Conservation (phyloP, 2,888 invertebrate genomes). For the Conistra vaccinii region DNA sequence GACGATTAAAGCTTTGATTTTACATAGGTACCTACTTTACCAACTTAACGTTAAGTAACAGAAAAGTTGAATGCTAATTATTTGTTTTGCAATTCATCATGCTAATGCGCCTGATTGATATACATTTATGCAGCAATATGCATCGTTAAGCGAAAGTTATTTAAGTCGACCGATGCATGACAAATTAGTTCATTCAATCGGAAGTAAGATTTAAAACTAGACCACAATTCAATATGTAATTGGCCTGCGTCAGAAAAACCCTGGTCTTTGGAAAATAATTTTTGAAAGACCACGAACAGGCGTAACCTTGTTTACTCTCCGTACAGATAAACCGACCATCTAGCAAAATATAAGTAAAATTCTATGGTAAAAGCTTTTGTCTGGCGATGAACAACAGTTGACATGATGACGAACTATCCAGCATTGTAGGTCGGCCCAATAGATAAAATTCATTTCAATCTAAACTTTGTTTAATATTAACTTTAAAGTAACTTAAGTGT, state of each 20-base stretch:
- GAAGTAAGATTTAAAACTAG: constrained; percentile 23
- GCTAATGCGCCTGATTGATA: constrained; percentile 49
- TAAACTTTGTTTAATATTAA: not conserved
- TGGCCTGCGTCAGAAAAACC: constrained; percentile 22
- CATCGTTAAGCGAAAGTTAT: constrained; percentile 29
- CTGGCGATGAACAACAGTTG: not conserved
- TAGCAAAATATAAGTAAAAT: not conserved
- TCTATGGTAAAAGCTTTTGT: not conserved
- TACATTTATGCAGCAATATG: constrained; percentile 37
- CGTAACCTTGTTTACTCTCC: not conserved
- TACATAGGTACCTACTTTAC: constrained; percentile 7
- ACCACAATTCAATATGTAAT: not conserved
- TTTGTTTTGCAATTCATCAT: constrained; percentile 36
- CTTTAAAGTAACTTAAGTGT: not conserved
- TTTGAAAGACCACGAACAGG: constrained; percentile 7
- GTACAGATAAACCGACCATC: not conserved
- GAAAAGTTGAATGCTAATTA: constrained; percentile 17
- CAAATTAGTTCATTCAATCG: constrained; percentile 22
- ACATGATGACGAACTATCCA: not conserved
- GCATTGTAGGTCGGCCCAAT: not conserved
- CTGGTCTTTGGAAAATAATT: not conserved
- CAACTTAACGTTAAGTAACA: constrained; percentile 36
- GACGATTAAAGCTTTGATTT: constrained; percentile 57
- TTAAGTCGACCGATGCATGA: constrained; percentile 2
- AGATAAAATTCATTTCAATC: not conserved